A percentile compares a stretch with the other conserved stretches of the same genome.
phyloP scores from a whole-genome alignment of 2,797 vertebrate genomes.

The Chloroceryle amazona region DNA sequence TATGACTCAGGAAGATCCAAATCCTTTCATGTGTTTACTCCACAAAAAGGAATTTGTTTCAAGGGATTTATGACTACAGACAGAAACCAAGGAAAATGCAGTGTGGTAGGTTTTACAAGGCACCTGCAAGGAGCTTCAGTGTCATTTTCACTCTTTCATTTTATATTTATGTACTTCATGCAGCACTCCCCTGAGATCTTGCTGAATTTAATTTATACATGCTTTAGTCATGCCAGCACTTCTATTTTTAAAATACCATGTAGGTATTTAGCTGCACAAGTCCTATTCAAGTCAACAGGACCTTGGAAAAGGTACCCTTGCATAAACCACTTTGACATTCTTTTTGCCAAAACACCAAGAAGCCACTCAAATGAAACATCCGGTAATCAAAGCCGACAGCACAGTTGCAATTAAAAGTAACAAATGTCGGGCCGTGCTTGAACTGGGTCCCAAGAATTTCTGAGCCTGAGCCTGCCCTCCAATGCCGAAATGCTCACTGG shows the following conservation, averaged over 20 bases:
- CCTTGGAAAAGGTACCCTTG: conserved; percentile 24
- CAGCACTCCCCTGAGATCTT: conserved; percentile 36
- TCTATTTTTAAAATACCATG: conserved; percentile 1
- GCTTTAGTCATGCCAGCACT: background rate
- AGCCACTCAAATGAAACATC: conserved; percentile 61
- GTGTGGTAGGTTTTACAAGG: background rate
- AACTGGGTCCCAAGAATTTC: conserved; percentile 63
- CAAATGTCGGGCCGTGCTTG: conserved; percentile 45
- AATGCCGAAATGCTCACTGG: background rate
- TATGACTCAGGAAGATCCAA: background rate
- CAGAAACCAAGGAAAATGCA: background rate
- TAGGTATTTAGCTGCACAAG: conserved; percentile 52
- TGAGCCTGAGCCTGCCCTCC: conserved; percentile 48
- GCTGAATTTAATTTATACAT: conserved; percentile 65
- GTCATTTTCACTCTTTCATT: conserved; percentile 10
- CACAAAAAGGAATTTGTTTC: conserved; percentile 29
- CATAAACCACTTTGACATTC: conserved; percentile 45
- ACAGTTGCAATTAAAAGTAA: conserved; percentile 52
- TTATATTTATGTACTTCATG: background rate
- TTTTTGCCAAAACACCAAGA: conserved; percentile 63
- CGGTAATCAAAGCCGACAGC: conserved; percentile 49
- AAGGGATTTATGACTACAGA: conserved; percentile 4
- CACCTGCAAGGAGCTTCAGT: background rate
- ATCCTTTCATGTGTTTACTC: conserved; percentile 11
- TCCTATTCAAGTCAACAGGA: conserved; percentile 54